phyloP scores from a whole-genome alignment of 2,888 invertebrate genomes.

The Pollenia amentaria region DNA sequence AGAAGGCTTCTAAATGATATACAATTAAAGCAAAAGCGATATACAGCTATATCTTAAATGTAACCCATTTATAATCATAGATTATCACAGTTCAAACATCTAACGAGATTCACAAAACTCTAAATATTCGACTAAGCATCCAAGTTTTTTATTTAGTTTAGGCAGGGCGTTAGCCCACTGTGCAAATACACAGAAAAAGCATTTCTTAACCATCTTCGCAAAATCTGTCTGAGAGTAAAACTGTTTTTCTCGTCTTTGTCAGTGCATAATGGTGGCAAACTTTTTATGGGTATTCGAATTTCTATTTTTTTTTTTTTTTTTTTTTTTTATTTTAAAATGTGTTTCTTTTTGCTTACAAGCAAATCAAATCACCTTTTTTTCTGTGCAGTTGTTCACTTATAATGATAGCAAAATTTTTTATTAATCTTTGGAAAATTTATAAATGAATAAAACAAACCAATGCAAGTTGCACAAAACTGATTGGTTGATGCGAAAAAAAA shows the following conservation, averaged over 20 bases:
- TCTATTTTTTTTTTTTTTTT: conserved; percentile 29
- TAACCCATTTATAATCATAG: no score
- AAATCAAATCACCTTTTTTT: conserved; percentile 62
- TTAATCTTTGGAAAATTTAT: conserved; percentile 68
- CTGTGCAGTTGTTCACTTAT: conserved; percentile 13
- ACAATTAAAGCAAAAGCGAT: no score
- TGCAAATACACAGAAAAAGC: conserved; percentile 8
- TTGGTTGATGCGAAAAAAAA: conserved; percentile 78
- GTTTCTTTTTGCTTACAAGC: conserved; percentile 23
- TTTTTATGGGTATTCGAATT: conserved; percentile 65
- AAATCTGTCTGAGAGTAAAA: conserved; percentile 24
- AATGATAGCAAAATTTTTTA: conserved; percentile 57
- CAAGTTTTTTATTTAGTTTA: background rate
- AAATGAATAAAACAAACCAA: conserved; percentile 63
- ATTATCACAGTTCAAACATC: no score
- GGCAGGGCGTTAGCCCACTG: no score
- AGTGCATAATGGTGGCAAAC: conserved; percentile 71
- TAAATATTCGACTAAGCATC: background rate
- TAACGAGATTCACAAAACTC: no score
- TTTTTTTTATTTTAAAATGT: background rate
- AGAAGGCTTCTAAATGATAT: no score
- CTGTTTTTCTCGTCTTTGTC: conserved; percentile 70
- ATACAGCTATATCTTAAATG: no score
- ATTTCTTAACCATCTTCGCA: conserved; percentile 18
- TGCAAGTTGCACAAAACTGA: conserved; percentile 80